phyloP scores from a whole-genome alignment of 2,797 vertebrate genomes.

The Spea hammondii region DNA sequence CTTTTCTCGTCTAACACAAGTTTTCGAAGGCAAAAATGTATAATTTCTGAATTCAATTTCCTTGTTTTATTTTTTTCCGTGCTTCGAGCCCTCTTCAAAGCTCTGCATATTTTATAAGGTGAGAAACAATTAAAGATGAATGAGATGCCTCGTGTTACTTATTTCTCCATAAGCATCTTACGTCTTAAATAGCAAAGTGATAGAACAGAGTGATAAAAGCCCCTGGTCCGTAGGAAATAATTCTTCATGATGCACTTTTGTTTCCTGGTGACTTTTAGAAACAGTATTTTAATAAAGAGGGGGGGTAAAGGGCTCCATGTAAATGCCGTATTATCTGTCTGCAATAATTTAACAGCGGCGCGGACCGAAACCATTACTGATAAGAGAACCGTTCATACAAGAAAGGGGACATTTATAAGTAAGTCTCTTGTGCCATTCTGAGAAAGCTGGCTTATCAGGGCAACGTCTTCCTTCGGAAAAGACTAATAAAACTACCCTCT shows the following conservation, averaged over 20 bases:
- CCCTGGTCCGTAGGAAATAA: not conserved
- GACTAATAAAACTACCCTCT: not conserved
- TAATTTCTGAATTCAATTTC: not conserved
- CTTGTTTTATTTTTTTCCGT: not conserved
- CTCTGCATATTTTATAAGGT: conserved; percentile 32
- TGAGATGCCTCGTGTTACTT: not conserved
- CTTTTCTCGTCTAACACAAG: not conserved
- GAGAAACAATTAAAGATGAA: conserved; percentile 28
- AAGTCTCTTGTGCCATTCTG: not conserved
- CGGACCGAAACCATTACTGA: not conserved
- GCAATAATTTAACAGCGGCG: not conserved
- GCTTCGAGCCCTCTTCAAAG: conserved; percentile 3
- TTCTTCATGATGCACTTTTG: not conserved
- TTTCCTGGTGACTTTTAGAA: not conserved
- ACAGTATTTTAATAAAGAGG: not conserved
- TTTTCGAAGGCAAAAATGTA: conserved; percentile 1
- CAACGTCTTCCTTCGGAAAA: not conserved
- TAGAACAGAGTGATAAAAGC: conserved; percentile 7
- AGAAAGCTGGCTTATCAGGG: conserved; percentile 1
- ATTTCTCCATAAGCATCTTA: not conserved
- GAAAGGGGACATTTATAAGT: conserved; percentile 9
- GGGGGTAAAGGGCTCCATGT: not conserved
- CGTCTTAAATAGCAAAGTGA: not conserved
- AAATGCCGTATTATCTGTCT: not conserved
- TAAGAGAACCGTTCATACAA: not conserved